Percentiles rank a stretch among this genome's conserved stretches.
Conservation (phyloP, 2,113 vertebrate species). For the Progne subis region DNA sequence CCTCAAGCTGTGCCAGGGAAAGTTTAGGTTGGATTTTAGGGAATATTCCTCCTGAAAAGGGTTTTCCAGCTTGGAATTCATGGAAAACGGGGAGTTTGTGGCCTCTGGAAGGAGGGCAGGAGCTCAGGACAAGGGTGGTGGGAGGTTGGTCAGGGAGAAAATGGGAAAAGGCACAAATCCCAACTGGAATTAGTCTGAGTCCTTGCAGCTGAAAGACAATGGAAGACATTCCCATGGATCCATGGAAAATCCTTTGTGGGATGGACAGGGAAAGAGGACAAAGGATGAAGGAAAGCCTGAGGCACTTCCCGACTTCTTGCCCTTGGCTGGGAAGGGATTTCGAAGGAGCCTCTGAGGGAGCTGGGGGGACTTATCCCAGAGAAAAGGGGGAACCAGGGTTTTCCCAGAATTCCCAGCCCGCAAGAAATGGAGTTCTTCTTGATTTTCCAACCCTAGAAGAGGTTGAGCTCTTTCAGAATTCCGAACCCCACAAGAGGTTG, state of each 20-base stretch:
- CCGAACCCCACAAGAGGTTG: rapidly evolving
- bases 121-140: rapidly evolving
- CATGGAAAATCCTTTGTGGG: neutral
- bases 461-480: rapidly evolving
- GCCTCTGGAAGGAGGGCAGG: neutral
- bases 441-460: no score
- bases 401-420: rapidly evolving
- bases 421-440: rapidly evolving
- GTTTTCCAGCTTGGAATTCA: neutral
- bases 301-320: neutral
- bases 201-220: neutral
- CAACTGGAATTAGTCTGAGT: neutral
- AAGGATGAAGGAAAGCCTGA: neutral
- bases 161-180: neutral
- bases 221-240: neutral
- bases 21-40: neutral
- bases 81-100: neutral
- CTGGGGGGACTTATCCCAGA: neutral
- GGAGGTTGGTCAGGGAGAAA: neutral
- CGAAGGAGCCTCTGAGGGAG: neutral
- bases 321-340: neutral
- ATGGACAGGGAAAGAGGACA: neutral
- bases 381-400: neutral
- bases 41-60: neutral
- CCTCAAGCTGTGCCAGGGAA: no score